Conservation (phyloP, 1,140 invertebrate species). For the Bombus difficillimus region DNA sequence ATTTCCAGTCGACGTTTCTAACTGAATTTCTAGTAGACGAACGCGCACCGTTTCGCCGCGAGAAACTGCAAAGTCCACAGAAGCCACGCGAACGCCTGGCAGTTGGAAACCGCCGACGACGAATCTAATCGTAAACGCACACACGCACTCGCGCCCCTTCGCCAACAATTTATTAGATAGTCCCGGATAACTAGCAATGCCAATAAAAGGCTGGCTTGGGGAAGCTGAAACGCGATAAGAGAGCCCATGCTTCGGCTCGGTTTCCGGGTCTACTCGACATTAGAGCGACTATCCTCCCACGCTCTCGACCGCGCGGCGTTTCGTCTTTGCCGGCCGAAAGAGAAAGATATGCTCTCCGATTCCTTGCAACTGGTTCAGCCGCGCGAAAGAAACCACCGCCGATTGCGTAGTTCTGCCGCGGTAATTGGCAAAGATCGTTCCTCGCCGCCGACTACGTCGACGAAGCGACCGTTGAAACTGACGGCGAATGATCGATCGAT, state of each 20-base stretch:
- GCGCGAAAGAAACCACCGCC: not conserved
- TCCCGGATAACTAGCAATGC: constrained; percentile 77
- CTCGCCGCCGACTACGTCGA: no score
- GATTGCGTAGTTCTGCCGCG: no score
- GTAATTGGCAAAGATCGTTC: no score
- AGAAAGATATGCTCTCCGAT: constrained; percentile 30
- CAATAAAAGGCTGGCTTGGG: constrained; percentile 72
- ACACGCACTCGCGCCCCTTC: constrained; percentile 70
- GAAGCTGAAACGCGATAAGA: constrained; percentile 65
- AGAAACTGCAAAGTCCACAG: constrained; percentile 59
- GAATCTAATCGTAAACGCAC: constrained; percentile 77
- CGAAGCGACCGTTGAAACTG: no score
- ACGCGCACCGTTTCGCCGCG: not conserved
- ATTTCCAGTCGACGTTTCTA: not conserved
- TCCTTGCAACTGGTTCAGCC: not conserved
- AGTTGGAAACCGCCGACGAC: constrained; percentile 36
- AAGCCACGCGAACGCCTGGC: constrained; percentile 72
- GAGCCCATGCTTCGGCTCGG: not conserved
- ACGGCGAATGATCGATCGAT: no score
- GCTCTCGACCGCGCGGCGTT: constrained; percentile 14
- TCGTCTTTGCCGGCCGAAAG: not conserved
- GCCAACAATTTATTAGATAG: constrained; percentile 81
- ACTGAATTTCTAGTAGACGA: constrained; percentile 26
- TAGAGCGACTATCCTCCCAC: constrained; percentile 58
- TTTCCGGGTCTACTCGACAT: constrained; percentile 58